phyloP scores from a whole-genome alignment of 2,888 invertebrate genomes.

The Penaeus monodon region DNA sequence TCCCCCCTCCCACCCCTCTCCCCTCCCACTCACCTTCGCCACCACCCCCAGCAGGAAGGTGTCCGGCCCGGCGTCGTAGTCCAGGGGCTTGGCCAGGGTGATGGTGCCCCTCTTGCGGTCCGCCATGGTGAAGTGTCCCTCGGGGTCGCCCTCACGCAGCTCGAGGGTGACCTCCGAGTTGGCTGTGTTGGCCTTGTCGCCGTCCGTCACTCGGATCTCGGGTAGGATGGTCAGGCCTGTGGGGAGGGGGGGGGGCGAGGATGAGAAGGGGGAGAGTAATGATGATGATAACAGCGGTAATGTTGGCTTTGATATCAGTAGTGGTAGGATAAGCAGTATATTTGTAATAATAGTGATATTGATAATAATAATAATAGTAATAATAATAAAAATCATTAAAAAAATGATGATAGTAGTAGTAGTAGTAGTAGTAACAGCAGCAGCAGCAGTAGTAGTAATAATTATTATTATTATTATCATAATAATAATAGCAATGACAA shows the following conservation, averaged over 20 bases:
- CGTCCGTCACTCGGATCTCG: conserved; percentile 49
- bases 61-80: conserved; percentile 85
- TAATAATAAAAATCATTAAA: no score
- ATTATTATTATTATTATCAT: no score
- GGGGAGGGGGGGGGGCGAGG: neutral
- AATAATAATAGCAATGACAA: no score
- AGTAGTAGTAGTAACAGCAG: no score
- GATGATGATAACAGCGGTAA: no score
- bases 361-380: no score
- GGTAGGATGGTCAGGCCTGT: conserved; percentile 59
- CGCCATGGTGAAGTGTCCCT: conserved; percentile 78
- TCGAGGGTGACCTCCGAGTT: conserved; percentile 61
- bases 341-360: no score
- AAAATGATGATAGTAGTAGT: no score
- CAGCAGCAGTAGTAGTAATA: no score
- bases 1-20: neutral
- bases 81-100: conserved; percentile 80
- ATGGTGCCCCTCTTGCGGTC: conserved; percentile 84
- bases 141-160: conserved; percentile 65
- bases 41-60: conserved; percentile 81
- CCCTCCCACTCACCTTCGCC: conserved; percentile 78
- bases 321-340: no score
- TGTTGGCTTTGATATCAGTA: no score
- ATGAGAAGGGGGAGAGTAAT: no score
- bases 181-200: conserved; percentile 64